A percentile compares a stretch with the other conserved stretches of the same genome.
Conservation (phyloP, 2,888 invertebrate genomes). For the Ennomos fuscantarius region DNA sequence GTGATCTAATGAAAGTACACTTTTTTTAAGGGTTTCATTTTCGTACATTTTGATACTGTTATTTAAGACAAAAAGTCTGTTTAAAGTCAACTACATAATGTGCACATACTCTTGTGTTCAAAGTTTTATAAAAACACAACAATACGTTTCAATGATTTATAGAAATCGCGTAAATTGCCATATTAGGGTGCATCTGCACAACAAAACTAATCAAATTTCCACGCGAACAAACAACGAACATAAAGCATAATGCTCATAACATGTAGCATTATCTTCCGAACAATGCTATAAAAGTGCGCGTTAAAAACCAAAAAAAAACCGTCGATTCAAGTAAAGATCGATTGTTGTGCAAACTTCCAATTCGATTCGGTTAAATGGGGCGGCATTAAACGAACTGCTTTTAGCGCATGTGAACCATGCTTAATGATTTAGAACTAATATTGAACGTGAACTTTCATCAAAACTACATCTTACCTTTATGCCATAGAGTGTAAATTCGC, state of each 20-base stretch:
- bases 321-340: conserved; percentile 77
- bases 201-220: conserved; percentile 81
- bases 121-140: conserved; percentile 43
- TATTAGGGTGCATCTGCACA: conserved; percentile 69
- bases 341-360: conserved; percentile 82
- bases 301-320: conserved; percentile 79
- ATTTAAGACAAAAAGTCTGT: neutral
- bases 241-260: conserved; percentile 56
- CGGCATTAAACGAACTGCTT: conserved; percentile 66
- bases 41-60: too few species aligned
- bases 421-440: conserved; percentile 78
- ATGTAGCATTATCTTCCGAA: conserved; percentile 61
- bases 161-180: conserved; percentile 58
- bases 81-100: neutral
- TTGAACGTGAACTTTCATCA: conserved; percentile 4
- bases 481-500: conserved; percentile 4
- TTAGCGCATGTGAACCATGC: conserved; percentile 73
- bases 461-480: conserved; percentile 11
- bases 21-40: too few species aligned
- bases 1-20: too few species aligned
- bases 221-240: conserved; percentile 68
- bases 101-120: neutral
- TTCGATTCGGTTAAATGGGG: conserved; percentile 81
- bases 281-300: conserved; percentile 68
- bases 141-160: conserved; percentile 65